Conservation (phyloP, 2,888 invertebrate genomes). For the Pilophorus perplexus region DNA sequence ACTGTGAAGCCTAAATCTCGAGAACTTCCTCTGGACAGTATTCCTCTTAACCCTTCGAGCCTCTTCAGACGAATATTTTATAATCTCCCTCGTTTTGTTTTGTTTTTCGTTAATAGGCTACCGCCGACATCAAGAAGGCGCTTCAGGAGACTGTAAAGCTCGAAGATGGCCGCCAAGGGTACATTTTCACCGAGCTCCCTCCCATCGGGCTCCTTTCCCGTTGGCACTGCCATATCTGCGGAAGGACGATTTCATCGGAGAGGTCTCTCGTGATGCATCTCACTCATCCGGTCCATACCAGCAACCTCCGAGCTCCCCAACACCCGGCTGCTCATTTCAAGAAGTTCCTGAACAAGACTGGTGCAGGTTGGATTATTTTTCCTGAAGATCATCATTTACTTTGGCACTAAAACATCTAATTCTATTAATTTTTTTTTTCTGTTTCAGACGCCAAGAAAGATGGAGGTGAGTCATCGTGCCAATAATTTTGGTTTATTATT, state of each 20-base stretch:
- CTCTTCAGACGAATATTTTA: too few relatives aligned
- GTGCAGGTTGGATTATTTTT: too few relatives aligned
- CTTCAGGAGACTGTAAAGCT: constrained; percentile 48
- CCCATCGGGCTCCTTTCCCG: constrained; percentile 43
- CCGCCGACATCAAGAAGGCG: constrained; percentile 40
- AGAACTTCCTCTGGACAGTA: too few relatives aligned
- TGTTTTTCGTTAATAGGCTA: constrained; percentile 13
- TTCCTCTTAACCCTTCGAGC: too few relatives aligned
- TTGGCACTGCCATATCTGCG: constrained; percentile 50
- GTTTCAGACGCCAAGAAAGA: too few relatives aligned
- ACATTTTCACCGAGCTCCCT: constrained; percentile 49
- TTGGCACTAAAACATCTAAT: too few relatives aligned
- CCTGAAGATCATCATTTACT: too few relatives aligned
- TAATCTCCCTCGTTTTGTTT: not conserved
- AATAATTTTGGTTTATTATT: too few relatives aligned
- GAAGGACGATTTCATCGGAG: constrained; percentile 45
- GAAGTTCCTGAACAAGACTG: constrained; percentile 51
- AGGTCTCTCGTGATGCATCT: constrained; percentile 44
- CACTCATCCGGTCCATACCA: constrained; percentile 44
- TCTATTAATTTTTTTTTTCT: too few relatives aligned
- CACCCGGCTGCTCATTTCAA: constrained; percentile 41
- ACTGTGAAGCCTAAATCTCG: too few relatives aligned
- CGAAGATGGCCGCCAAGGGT: constrained; percentile 50
- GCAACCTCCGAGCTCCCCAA: constrained; percentile 29
- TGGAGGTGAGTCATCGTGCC: too few relatives aligned